These are phyloP conservation scores for Climacteris rufus DNA, from an alignment of 2,113 vertebrate species.

Conservation along the genomic window DNA sequence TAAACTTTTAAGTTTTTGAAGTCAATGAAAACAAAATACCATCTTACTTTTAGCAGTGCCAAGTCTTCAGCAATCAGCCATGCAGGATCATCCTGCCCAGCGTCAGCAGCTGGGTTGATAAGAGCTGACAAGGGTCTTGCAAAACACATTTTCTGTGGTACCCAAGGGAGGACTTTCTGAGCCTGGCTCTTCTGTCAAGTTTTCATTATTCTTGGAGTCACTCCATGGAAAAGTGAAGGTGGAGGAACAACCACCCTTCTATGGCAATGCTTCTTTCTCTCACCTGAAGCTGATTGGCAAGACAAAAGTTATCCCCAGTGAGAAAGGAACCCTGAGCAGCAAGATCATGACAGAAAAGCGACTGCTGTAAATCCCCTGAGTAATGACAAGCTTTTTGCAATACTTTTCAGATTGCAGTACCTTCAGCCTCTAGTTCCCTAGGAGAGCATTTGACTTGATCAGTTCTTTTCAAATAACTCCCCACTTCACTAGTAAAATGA, in stretches of 20 bases:
- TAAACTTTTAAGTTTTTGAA: neutral
- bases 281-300: constrained; percentile 66
- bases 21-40: neutral
- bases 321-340: neutral
- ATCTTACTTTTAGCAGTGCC: constrained; percentile 84
- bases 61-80: constrained; percentile 91
- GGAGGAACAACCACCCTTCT: constrained; percentile 83
- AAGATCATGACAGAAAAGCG: neutral
- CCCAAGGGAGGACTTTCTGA: constrained; percentile 83
- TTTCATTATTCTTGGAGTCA: constrained; percentile 76
- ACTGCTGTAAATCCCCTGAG: neutral
- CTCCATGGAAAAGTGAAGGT: constrained; percentile 83
- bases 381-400: neutral
- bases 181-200: constrained; percentile 81
- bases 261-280: constrained; percentile 85
- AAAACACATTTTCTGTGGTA: constrained; percentile 83
- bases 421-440: neutral
- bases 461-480: neutral
- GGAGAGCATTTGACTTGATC: neutral
- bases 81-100: constrained; percentile 80
- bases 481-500: neutral
- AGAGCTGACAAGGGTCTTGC: constrained; percentile 82
- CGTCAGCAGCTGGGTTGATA: constrained; percentile 77
- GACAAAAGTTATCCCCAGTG: neutral
- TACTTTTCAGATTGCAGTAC: neutral